Percentiles rank a stretch among this genome's conserved stretches.
phyloP scores from a whole-genome alignment of 2,888 invertebrate species.

The Panopea generosa region DNA sequence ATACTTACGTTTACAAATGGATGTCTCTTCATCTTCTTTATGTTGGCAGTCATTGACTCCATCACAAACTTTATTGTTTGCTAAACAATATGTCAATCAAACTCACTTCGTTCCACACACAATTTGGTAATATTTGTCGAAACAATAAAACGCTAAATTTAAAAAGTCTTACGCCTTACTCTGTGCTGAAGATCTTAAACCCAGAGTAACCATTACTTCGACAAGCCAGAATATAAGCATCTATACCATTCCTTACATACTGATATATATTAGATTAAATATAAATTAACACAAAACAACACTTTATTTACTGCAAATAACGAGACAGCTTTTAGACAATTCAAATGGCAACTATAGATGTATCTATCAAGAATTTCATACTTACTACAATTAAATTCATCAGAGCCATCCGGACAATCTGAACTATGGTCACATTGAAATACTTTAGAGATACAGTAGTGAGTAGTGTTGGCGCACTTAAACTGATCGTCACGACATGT shows the following conservation, averaged over 20 bases:
- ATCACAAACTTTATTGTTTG: slow-evolving; percentile 92
- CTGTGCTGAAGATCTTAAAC: no score
- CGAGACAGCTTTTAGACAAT: no score
- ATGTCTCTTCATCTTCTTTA: slow-evolving; percentile 91
- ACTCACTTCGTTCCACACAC: slow-evolving; percentile 61
- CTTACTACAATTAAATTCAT: slow-evolving; percentile 88
- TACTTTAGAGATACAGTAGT: slow-evolving; percentile 91
- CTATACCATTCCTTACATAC: no score
- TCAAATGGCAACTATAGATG: no score
- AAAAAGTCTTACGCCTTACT: no score
- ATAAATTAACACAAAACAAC: no score
- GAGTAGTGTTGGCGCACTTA: slow-evolving; percentile 94
- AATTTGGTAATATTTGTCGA: slow-evolving; percentile 28
- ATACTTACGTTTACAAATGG: slow-evolving; percentile 67
- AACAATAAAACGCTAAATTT: neutral
- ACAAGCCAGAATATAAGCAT: no score
- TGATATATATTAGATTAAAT: no score
- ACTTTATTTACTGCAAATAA: no score
- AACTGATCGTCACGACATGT: slow-evolving; percentile 97
- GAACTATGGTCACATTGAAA: slow-evolving; percentile 95
- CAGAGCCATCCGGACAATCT: slow-evolving; percentile 93
- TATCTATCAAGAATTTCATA: slow-evolving; percentile 19
- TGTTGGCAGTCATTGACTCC: slow-evolving; percentile 94
- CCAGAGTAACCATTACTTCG: no score
- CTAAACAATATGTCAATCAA: slow-evolving; percentile 91